These are phyloP conservation scores for Clunio marinus DNA, from an alignment of 2,888 invertebrate species.

Conservation along the genomic window DNA sequence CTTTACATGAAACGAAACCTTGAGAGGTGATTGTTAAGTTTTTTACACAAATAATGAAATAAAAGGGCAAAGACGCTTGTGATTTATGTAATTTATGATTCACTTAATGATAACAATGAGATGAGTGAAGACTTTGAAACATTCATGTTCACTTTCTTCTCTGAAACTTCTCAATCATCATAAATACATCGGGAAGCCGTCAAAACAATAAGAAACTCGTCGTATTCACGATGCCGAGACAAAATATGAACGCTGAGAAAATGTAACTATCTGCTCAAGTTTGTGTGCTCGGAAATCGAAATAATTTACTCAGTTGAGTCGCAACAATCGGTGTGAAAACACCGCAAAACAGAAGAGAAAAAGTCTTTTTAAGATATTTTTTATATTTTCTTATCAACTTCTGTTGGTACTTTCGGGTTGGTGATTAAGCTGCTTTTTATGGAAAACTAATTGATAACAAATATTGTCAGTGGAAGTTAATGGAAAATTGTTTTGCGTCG, in stretches of 20 bases:
- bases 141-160: too few species aligned
- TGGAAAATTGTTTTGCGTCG: not conserved
- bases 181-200: too few species aligned
- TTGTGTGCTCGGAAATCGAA: constrained; percentile 20
- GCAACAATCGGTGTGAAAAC: constrained; percentile 32
- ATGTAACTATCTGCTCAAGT: not conserved
- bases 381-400: not conserved
- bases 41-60: too few species aligned
- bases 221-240: not conserved
- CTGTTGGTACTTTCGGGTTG: not conserved
- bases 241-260: constrained; percentile 20
- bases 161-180: too few species aligned
- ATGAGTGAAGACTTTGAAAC: too few species aligned
- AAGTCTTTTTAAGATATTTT: not conserved
- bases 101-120: too few species aligned
- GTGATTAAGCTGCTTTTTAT: not conserved
- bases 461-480: not conserved
- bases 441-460: too few species aligned
- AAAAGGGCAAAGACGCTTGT: too few species aligned
- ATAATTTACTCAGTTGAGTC: constrained; percentile 31
- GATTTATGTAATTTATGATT: too few species aligned
- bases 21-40: too few species aligned
- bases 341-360: constrained; percentile 11
- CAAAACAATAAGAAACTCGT: not conserved
- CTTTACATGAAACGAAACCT: not conserved